Conservation (phyloP, 2,113 vertebrate species). For the Platysternon megacephalum region DNA sequence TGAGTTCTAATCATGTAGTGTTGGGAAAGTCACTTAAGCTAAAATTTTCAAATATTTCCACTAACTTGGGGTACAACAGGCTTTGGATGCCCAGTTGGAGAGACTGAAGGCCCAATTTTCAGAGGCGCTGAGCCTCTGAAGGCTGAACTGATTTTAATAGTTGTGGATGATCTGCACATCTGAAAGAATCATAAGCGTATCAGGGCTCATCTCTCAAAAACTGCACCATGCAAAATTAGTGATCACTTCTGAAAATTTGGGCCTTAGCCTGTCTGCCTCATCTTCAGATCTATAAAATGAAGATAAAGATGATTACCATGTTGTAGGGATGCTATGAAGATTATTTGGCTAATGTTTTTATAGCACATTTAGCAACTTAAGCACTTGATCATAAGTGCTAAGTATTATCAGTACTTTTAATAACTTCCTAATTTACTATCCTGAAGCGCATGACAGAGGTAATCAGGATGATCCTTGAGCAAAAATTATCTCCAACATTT, state of each 20-base stretch:
- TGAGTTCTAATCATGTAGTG: background rate
- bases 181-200: background rate
- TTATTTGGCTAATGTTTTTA: constrained; percentile 33
- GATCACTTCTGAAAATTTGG: background rate
- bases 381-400: background rate
- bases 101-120: background rate
- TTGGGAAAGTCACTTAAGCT: background rate
- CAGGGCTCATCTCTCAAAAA: background rate
- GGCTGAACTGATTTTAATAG: background rate
- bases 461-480: background rate
- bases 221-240: background rate
- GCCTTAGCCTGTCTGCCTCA: background rate
- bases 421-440: background rate
- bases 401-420: background rate
- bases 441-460: background rate
- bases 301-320: constrained; percentile 32
- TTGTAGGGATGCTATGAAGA: background rate
- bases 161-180: background rate
- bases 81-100: background rate
- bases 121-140: background rate
- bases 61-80: background rate
- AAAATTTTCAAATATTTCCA: background rate
- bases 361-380: constrained; percentile 35
- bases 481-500: background rate
- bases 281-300: constrained; percentile 6